A percentile compares a stretch with the other conserved stretches of the same genome.
Evolutionary conservation across 2,888 invertebrate genomes (phyloP).

Genomic region (Andrena hattorfiana): DNA sequence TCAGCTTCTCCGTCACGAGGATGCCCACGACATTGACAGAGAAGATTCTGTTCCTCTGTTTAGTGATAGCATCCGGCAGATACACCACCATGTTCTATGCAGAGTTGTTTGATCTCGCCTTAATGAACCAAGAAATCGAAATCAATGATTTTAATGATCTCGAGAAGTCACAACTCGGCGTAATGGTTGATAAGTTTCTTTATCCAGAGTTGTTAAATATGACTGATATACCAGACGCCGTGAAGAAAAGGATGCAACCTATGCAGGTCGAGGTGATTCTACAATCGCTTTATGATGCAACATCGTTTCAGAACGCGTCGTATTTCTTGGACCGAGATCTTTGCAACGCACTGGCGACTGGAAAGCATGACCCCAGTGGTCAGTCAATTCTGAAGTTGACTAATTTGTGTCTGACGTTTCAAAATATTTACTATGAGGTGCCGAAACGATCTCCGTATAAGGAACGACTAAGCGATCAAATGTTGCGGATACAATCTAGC

Average conservation of each 20-base stretch:
- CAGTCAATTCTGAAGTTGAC: neutral
- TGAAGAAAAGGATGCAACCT: neutral
- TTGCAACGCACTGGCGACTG: neutral
- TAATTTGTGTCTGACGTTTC: neutral
- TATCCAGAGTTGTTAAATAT: neutral
- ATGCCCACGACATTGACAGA: neutral
- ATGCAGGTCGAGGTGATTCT: accelerated
- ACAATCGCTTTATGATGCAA: accelerated
- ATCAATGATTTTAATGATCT: conserved; percentile 12
- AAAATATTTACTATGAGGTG: neutral
- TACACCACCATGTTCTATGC: conserved; percentile 22
- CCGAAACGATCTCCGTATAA: conserved; percentile 11
- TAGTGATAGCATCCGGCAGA: neutral
- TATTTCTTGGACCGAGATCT: neutral
- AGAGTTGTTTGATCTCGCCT: neutral
- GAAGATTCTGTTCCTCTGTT: conserved; percentile 5
- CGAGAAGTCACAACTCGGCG: neutral
- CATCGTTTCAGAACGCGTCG: neutral
- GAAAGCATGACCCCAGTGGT: neutral
- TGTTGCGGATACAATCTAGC: neutral
- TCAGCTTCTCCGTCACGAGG: conserved; percentile 16
- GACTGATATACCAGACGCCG: neutral
- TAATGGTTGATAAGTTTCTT: neutral
- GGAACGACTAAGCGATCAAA: neutral
- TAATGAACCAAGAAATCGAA: neutral